phyloP scores from a whole-genome alignment of 2,113 vertebrate species.

The Scomber colias region DNA sequence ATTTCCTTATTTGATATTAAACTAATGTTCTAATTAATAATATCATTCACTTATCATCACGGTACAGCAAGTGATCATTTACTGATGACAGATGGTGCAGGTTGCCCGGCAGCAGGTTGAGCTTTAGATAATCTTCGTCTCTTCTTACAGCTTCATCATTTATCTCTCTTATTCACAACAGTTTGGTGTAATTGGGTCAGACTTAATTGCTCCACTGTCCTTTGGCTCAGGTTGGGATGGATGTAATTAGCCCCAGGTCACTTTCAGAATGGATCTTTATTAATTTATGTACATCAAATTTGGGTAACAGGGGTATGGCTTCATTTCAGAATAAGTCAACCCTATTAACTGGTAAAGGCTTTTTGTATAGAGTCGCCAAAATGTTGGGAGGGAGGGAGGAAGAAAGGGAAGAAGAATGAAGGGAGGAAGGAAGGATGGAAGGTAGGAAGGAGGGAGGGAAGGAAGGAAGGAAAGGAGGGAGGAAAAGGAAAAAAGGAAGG shows the following conservation, averaged over 20 bases:
- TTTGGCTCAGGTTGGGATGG: constrained; percentile 45
- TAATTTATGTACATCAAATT: constrained; percentile 29
- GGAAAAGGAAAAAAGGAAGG: no score
- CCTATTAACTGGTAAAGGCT: neutral
- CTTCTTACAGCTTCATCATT: constrained; percentile 33
- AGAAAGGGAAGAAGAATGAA: no score
- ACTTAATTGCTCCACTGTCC: constrained; percentile 28
- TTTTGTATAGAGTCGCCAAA: neutral
- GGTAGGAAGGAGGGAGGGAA: no score
- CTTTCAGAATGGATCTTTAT: constrained; percentile 35
- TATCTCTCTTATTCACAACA: constrained; percentile 42
- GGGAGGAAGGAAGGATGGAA: no score
- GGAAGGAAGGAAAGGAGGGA: no score
- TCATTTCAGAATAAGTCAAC: neutral
- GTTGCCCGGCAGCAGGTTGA: neutral
- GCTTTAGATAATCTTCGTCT: constrained; percentile 22
- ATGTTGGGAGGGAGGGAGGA: no score
- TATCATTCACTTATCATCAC: neutral
- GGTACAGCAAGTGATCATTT: neutral
- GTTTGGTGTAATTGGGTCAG: constrained; percentile 35
- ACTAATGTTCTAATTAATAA: neutral
- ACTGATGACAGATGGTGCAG: neutral
- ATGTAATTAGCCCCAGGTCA: constrained; percentile 55
- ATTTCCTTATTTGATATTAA: neutral
- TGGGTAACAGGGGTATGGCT: neutral